Evolutionary conservation across 2,113 vertebrate species (phyloP).

Genomic region (Trichomycterus rosablanca): DNA sequence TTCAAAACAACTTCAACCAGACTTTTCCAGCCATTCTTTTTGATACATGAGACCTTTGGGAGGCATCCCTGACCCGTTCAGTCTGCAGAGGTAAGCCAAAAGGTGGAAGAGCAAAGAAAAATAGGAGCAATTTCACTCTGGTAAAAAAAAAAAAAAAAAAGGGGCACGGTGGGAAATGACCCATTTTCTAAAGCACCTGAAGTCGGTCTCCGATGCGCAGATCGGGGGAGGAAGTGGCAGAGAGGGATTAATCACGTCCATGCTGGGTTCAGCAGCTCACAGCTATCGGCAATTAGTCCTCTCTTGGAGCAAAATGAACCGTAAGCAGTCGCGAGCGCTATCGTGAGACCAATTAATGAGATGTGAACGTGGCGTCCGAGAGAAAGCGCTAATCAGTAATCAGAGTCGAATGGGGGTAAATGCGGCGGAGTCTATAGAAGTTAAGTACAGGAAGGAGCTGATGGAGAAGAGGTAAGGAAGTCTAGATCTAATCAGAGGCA

Average conservation of each 20-base stretch:
- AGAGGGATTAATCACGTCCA: conserved; percentile 42
- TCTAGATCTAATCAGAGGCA: too few relatives aligned
- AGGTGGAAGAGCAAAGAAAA: conserved; percentile 18
- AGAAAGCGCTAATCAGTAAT: neutral
- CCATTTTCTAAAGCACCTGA: conserved; percentile 42
- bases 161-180: conserved; percentile 35
- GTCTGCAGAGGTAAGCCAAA: conserved; percentile 14
- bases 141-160: conserved; percentile 17
- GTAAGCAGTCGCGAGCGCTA: neutral
- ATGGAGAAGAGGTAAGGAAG: too few relatives aligned
- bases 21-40: conserved; percentile 35
- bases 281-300: conserved; percentile 30
- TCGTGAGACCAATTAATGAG: conserved; percentile 5
- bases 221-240: conserved; percentile 29
- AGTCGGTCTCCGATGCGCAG: conserved; percentile 29
- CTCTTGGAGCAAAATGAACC: conserved; percentile 36
- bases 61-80: conserved; percentile 26
- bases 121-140: conserved; percentile 41
- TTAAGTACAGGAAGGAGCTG: too few relatives aligned
- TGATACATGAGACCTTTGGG: conserved; percentile 42
- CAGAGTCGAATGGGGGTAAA: too few relatives aligned
- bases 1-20: too few relatives aligned
- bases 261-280: conserved; percentile 23
- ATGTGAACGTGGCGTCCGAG: neutral
- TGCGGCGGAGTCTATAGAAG: too few relatives aligned